phyloP scores from a whole-genome alignment of 1,140 invertebrate genomes.

The Cyclargus thomasi region DNA sequence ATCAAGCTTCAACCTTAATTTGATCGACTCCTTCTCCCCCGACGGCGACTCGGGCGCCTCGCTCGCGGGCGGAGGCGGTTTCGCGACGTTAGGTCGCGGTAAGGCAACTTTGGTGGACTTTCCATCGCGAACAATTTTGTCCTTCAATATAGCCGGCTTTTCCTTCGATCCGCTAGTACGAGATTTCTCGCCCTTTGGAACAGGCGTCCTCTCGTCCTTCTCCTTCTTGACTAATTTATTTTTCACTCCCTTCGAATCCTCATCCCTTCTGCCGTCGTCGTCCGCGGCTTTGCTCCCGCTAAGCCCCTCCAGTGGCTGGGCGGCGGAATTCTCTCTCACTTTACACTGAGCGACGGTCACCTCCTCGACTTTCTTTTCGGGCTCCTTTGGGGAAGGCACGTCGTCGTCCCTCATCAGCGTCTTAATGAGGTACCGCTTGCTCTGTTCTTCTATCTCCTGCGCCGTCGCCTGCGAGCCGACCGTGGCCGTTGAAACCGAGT shows the following conservation, averaged over 20 bases:
- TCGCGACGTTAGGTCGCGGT: constrained; percentile 45
- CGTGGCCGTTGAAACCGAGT: constrained; percentile 53
- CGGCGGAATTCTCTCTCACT: constrained; percentile 43
- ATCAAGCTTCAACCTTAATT: constrained; percentile 87
- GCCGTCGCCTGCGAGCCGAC: constrained; percentile 61
- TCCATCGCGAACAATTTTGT: constrained; percentile 58
- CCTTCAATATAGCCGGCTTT: constrained; percentile 57
- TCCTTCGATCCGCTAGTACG: constrained; percentile 54
- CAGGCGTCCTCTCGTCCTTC: constrained; percentile 52
- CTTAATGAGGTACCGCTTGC: constrained; percentile 68
- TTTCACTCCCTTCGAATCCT: constrained; percentile 49
- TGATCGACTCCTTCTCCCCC: constrained; percentile 84
- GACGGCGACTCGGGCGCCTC: constrained; percentile 59
- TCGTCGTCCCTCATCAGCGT: constrained; percentile 68
- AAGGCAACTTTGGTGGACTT: constrained; percentile 62
- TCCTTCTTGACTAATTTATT: constrained; percentile 68
- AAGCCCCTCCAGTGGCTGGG: constrained; percentile 50
- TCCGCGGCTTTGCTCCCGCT: constrained; percentile 50
- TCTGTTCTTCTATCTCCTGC: constrained; percentile 65
- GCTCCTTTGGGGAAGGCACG: constrained; percentile 51
- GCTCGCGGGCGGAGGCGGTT: constrained; percentile 61
- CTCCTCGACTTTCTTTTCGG: constrained; percentile 57
- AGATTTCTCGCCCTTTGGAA: constrained; percentile 57
- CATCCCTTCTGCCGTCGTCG: constrained; percentile 48
- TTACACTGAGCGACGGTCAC: constrained; percentile 58